phyloP scores from a whole-genome alignment of 2,888 invertebrate genomes.

The Hipparchia sbordonii region DNA sequence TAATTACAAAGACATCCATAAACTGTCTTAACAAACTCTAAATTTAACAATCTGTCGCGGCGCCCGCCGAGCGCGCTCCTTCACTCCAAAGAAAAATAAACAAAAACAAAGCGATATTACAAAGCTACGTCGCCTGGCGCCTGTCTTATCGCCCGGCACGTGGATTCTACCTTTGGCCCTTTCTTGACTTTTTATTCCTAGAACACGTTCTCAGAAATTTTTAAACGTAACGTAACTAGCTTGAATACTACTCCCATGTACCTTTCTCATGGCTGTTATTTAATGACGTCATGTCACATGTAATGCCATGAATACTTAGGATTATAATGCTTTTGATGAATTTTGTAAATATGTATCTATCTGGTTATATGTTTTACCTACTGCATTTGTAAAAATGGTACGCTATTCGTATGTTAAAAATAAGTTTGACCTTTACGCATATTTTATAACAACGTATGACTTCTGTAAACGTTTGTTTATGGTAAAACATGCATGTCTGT shows the following conservation, averaged over 20 bases:
- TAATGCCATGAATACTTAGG: not conserved
- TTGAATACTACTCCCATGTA: not conserved
- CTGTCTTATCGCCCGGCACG: slow-evolving; percentile 68
- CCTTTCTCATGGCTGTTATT: not conserved
- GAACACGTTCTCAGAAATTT: slow-evolving; percentile 56
- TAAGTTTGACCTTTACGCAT: slow-evolving; percentile 41
- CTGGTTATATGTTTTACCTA: too few relatives aligned
- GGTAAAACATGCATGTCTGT: slow-evolving; percentile 62
- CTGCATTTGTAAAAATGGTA: too few relatives aligned
- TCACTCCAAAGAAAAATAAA: slow-evolving; percentile 47
- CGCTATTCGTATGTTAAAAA: slow-evolving; percentile 19
- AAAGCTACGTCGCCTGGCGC: slow-evolving; percentile 62
- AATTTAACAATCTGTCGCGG: slow-evolving; percentile 58
- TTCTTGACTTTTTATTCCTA: slow-evolving; percentile 59
- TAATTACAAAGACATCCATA: slow-evolving; percentile 55
- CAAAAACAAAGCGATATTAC: slow-evolving; percentile 53
- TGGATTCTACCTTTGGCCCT: slow-evolving; percentile 58
- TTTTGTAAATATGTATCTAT: not conserved
- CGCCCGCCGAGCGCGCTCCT: slow-evolving; percentile 50
- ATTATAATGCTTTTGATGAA: not conserved
- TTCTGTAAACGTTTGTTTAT: slow-evolving; percentile 59
- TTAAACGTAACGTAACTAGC: not conserved
- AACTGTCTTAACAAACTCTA: slow-evolving; percentile 54
- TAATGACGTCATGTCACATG: not conserved
- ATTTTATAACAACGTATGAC: slow-evolving; percentile 34